phyloP scores from a whole-genome alignment of 2,113 vertebrate species.

The Syngnathus scovelli region DNA sequence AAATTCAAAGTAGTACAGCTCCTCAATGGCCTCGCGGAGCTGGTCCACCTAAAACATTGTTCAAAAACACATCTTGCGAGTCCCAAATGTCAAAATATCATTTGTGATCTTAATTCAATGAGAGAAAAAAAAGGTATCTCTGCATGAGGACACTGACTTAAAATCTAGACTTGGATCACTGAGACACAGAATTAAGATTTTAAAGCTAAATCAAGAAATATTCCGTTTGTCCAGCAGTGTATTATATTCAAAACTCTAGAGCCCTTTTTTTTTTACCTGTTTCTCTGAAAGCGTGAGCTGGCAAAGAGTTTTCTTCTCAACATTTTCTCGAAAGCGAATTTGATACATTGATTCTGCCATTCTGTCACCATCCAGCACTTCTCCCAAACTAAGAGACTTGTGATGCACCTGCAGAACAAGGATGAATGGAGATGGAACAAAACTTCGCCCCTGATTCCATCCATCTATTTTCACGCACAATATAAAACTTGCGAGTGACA shows the following conservation, averaged over 20 bases:
- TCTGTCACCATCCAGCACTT: constrained; percentile 86
- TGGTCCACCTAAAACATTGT: constrained; percentile 72
- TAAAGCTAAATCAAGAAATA: not conserved
- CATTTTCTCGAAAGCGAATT: constrained; percentile 77
- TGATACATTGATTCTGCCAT: constrained; percentile 87
- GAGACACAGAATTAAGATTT: not conserved
- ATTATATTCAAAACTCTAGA: not conserved
- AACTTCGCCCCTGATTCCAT: too few species aligned
- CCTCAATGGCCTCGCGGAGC: constrained; percentile 84
- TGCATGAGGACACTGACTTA: too few species aligned
- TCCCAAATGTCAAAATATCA: not conserved
- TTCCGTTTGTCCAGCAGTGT: not conserved
- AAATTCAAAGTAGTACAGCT: constrained; percentile 92
- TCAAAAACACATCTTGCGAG: not conserved
- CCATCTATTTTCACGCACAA: too few species aligned
- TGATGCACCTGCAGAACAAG: constrained; percentile 70
- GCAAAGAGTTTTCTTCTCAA: constrained; percentile 75
- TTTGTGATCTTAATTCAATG: not conserved
- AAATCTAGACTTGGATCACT: not conserved
- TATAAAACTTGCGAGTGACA: not conserved
- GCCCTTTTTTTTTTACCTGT: constrained; percentile 53
- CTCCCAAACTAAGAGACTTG: constrained; percentile 85
- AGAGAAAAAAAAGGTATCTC: not conserved
- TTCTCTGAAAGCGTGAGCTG: constrained; percentile 74
- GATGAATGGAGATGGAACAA: too few species aligned